A percentile compares a stretch with the other conserved stretches of the same genome.
These are phyloP conservation scores for Rhinophrynus dorsalis DNA, from an alignment of 2,797 vertebrate species.

Conservation along the genomic window DNA sequence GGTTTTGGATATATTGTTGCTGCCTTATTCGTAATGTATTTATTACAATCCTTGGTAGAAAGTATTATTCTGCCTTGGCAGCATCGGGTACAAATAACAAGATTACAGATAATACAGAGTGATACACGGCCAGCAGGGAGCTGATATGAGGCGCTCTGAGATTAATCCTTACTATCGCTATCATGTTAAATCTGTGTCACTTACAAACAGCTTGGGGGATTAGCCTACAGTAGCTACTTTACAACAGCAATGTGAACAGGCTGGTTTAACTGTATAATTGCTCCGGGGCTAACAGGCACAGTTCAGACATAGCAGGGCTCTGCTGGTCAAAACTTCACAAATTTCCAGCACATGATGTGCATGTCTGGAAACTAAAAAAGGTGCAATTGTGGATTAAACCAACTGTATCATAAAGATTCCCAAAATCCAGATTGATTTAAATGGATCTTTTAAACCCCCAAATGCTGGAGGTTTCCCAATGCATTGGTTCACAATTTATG, in stretches of 20 bases:
- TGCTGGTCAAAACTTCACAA: too few species aligned
- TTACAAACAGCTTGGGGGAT: constrained; percentile 28
- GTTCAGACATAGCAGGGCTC: too few species aligned
- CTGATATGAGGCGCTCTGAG: constrained; percentile 17
- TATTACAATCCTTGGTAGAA: constrained; percentile 3
- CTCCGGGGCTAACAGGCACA: too few species aligned
- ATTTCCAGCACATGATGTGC: too few species aligned
- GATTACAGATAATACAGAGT: constrained; percentile 34
- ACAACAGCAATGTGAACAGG: neutral
- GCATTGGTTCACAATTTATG: too few species aligned
- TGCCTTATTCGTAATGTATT: neutral
- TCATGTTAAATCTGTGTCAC: constrained; percentile 12
- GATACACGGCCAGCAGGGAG: constrained; percentile 19
- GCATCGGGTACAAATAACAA: constrained; percentile 23
- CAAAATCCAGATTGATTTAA: too few species aligned
- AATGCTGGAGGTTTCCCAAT: too few species aligned
- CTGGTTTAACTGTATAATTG: constrained; percentile 9
- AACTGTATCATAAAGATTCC: too few species aligned
- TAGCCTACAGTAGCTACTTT: constrained; percentile 23
- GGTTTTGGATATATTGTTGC: too few species aligned
- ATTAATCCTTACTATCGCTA: constrained; percentile 36
- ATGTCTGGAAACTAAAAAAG: too few species aligned
- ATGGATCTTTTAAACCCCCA: too few species aligned
- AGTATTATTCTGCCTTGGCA: constrained; percentile 24
- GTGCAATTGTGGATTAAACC: too few species aligned